Evolutionary conservation across 2,113 vertebrate species (phyloP), one percentile per base, ranked within the genome.

Genomic region (Oreochromis aureus): DNA sequence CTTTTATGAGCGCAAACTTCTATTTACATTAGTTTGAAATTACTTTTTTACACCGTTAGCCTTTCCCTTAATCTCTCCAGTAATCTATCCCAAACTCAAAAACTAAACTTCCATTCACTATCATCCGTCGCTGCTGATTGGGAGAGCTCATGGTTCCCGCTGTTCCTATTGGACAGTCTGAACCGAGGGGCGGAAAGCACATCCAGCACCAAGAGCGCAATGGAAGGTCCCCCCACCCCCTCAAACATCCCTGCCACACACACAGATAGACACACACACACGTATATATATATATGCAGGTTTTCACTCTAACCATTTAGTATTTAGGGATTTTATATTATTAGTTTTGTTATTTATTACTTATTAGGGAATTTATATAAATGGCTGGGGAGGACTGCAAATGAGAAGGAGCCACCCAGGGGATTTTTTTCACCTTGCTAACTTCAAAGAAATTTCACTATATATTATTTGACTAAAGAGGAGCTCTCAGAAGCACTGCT

Each of bases 101-200:
- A 88, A 93, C 86, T 87, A 83, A 93, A 95, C 89, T 95, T 95
- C 89, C 48, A 89, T 93, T 95, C 91, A 92, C 86, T 84, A 89
- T 89, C 93, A 89, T 94, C 94, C 91, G 80, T 91, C 9, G 34
- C 4, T 5, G 54, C 73, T 91, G 90, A 94, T 95, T 95, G 95
- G 95, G 54, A 4, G 12, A 89, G 3, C 12, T 4, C 32, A 16
- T 32, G 30, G 41, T 36, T 80, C 32, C 66, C 19, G 7, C n/a
- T 76, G 27, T 44, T 91, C 22, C 69, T 36, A 95, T 92, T 95
- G 92, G 95, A 30, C 73, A 48, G 51, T 8, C 32, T 3, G 22
- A 83, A 63, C 3, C 0, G 19, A 83, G 84, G 89, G 92, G 92
- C 32, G 93, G 88, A 78, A 32, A 1, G 1, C 2, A 16, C 39